Percentiles rank a stretch among this genome's conserved stretches.
Conservation (phyloP, 2,113 vertebrate species). For the Cebus imitator region DNA sequence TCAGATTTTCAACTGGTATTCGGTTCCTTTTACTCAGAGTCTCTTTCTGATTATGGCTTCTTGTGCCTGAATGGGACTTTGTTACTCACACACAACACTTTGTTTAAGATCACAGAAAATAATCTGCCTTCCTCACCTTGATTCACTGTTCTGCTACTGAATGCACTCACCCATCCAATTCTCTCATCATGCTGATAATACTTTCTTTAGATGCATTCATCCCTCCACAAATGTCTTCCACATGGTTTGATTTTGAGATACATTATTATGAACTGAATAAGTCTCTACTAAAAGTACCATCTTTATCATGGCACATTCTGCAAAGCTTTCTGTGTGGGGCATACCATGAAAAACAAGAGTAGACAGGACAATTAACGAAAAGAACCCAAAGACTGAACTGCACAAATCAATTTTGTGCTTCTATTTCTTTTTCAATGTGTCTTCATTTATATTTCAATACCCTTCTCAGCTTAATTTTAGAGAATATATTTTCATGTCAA, state of each 20-base stretch:
- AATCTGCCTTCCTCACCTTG: neutral
- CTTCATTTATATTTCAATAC: conserved; percentile 68
- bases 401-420: conserved; percentile 61
- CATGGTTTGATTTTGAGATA: neutral
- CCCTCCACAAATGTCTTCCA: neutral
- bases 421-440: conserved; percentile 43
- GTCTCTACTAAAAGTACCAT: neutral
- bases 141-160: neutral
- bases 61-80: neutral
- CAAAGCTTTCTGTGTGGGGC: neutral
- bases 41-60: neutral
- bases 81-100: neutral
- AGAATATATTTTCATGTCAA: conserved; percentile 64
- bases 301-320: neutral
- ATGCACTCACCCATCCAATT: neutral
- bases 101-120: neutral
- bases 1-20: neutral
- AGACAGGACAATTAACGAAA: conserved; percentile 66
- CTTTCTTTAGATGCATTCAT: neutral
- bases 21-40: neutral
- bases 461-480: conserved; percentile 55
- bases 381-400: neutral
- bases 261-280: neutral
- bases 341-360: conserved; percentile 63
- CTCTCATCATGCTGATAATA: neutral